Base-by-base conservation (phyloP, 1,140 invertebrate species). In the Drosophila triauraria region DNA sequence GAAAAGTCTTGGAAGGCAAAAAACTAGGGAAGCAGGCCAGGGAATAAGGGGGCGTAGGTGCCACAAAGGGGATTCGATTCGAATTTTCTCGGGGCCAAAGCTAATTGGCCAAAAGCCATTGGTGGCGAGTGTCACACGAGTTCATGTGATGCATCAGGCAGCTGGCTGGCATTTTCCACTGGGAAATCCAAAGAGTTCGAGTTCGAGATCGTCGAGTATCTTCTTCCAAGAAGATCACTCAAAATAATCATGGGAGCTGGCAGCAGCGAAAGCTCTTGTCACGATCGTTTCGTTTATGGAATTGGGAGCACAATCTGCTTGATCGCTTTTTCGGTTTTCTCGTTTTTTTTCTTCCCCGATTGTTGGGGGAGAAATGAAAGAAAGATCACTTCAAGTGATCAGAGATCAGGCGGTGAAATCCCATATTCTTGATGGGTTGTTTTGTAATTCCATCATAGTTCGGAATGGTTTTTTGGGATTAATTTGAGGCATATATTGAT, bases 31-130 rank as follows among this genome's bases (percentile, higher is more conserved):
- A 58, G 4, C 9, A 7, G 35, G 35, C 10, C 20, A 9, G 27
- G 30, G 35, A 38, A 38, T 38, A 38, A 23, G 20, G 15, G 43
- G 32, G 23, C 10, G 27, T n/a, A 20, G 40, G 17, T 56, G 64
- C 69, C 69, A 71, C 51, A 38, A 23, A 51, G 64, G 61, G 44
- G 23, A 46, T 65, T 68, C 27, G 32, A 56, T 56, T 15, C 17
- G 32, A 54, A 23, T 53, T 32, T 32, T 6, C 20, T 56, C 46
- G 42, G 51, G 69, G 50, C 67, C 67, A 72, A 71, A 72, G 69
- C 69, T 72, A 72, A 72, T 72, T 72, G 69, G 67, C 69, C 67
- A 72, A 72, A 72, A 72, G 67, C 69, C 53, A 72, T 70, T 56
- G 64, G 44, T 71, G 69, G 65, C 44, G 38, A 71, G 67, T 72